Evolutionary conservation across 2,113 vertebrate species (phyloP).

Genomic region (Phocoena sinus): DNA sequence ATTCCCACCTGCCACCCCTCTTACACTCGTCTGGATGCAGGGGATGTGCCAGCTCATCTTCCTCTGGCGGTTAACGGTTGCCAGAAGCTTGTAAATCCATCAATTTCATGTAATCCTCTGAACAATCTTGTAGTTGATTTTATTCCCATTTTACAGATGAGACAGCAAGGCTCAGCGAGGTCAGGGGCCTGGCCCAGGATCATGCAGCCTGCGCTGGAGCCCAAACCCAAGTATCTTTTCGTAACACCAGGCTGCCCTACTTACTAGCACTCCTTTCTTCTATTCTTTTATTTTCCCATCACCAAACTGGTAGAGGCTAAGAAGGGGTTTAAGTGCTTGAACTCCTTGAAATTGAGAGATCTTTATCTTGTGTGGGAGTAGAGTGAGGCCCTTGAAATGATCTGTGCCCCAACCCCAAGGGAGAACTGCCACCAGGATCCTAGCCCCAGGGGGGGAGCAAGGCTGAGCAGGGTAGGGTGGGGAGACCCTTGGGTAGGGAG

Average conservation of each 20-base stretch:
- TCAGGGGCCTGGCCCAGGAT: background rate
- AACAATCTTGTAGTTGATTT: background rate
- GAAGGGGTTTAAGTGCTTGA: background rate
- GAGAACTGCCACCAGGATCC: background rate
- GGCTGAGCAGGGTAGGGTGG: background rate
- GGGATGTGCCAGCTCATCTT: rapidly evolving
- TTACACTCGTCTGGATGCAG: rapidly evolving
- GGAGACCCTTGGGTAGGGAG: background rate
- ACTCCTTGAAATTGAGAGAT: background rate
- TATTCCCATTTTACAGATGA: background rate
- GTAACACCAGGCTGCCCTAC: background rate
- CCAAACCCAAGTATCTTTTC: background rate
- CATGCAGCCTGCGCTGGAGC: background rate
- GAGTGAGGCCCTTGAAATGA: background rate
- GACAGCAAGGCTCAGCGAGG: background rate
- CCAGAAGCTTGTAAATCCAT: background rate
- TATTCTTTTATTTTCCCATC: background rate
- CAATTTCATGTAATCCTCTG: background rate
- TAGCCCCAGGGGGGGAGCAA: background rate
- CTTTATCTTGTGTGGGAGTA: background rate
- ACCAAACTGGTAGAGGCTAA: background rate
- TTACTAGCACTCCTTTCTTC: background rate
- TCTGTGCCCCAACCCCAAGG: background rate
- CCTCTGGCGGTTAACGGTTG: background rate
- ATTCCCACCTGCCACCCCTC: rapidly evolving